phyloP scores from a whole-genome alignment of 1,140 invertebrate species.

The Platyscapa corneri region DNA sequence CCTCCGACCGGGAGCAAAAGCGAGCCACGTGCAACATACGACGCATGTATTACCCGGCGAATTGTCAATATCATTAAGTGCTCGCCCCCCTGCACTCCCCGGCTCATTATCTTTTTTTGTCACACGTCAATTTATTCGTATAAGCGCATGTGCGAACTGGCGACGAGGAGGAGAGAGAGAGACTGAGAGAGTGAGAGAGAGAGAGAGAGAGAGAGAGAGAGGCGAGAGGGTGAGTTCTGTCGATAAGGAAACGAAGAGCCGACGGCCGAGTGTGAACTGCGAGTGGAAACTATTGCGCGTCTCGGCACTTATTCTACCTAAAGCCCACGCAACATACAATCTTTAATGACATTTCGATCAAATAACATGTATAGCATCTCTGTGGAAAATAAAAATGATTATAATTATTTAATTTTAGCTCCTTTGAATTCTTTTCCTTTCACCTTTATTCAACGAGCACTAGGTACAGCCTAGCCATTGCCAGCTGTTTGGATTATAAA shows the following conservation, averaged over 20 bases:
- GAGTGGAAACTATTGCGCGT: conserved; percentile 13
- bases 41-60: not conserved
- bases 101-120: not conserved
- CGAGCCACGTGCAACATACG: not conserved
- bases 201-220: not conserved
- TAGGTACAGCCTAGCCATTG: not conserved
- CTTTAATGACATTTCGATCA: conserved; percentile 44
- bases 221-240: not conserved
- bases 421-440: not conserved
- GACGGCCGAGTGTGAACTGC: too few species aligned
- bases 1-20: not conserved
- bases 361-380: conserved; percentile 47
- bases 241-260: not conserved
- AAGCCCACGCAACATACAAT: not conserved
- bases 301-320: conserved; percentile 22
- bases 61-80: not conserved
- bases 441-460: not conserved
- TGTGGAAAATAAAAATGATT: conserved; percentile 45
- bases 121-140: conserved; percentile 42
- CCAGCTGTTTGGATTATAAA: not conserved
- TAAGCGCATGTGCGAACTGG: conserved; percentile 11
- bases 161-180: not conserved
- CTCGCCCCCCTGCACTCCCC: not conserved
- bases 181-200: not conserved
- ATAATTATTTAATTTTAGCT: conserved; percentile 46